Evolutionary conservation across 1,140 invertebrate species (phyloP).

Genomic region (Mesaphorura yosii): DNA sequence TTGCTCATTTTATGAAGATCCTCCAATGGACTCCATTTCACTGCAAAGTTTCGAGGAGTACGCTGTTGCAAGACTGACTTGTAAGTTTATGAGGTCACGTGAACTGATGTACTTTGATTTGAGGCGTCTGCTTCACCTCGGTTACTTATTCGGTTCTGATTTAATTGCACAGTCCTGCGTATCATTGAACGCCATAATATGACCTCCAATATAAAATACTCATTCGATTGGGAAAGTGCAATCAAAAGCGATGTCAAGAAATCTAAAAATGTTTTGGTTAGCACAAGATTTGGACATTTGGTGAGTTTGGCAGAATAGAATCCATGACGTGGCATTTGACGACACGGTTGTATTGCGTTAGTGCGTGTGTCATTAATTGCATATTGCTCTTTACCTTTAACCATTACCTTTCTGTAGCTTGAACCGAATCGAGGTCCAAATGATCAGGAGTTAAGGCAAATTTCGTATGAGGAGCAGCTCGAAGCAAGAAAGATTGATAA

Average conservation of each 20-base stretch:
- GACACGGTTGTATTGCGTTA: no score
- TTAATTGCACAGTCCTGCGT: slow-evolving; percentile 49
- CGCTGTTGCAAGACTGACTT: slow-evolving; percentile 68
- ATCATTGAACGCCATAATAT: slow-evolving; percentile 57
- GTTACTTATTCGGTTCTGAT: no score
- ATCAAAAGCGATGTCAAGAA: not conserved
- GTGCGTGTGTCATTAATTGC: no score
- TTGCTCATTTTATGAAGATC: slow-evolving; percentile 64
- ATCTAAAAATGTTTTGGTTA: no score
- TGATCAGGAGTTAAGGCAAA: no score
- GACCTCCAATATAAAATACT: slow-evolving; percentile 48
- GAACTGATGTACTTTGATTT: not conserved
- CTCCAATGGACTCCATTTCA: slow-evolving; percentile 59
- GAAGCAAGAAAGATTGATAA: slow-evolving; percentile 63
- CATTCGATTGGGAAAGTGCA: slow-evolving; percentile 56
- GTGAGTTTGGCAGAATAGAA: no score
- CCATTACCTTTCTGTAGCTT: no score
- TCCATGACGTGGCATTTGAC: no score
- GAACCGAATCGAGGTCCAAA: no score
- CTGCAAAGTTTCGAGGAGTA: slow-evolving; percentile 77
- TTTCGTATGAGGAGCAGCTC: no score
- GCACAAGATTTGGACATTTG: no score
- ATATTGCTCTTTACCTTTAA: no score
- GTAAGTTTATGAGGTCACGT: slow-evolving; percentile 35
- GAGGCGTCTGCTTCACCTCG: slow-evolving; percentile 1